Base-by-base conservation (phyloP, 35 echinoderm and acorn worm species). In the Eucidaris tribuloides region DNA sequence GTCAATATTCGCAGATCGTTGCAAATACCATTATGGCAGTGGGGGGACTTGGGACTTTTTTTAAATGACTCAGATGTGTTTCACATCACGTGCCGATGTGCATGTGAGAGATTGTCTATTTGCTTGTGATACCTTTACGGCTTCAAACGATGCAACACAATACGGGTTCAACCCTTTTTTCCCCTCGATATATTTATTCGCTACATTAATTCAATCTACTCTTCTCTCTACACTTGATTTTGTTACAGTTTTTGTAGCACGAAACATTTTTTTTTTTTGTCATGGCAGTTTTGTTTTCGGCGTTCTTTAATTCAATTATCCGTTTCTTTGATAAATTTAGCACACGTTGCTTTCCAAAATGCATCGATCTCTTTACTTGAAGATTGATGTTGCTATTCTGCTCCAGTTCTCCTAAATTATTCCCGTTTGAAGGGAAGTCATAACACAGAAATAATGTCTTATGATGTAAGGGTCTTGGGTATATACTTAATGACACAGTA, bases 81-180 rank as follows among this genome's bases (percentile, higher is more conserved):
- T 64, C 61, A 4, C 61, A 64, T 64, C 61, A 64, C 61, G 61
- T 32, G 37, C 61, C 19, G 28, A 28, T 34, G 19, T 32, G 28
- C 30, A 64, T 28, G 19, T 27, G 37, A 34, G 30, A 19, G 61
- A 33, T 64, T 64, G 61, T 64, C 61, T 64, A 64, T 64, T 64
- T 64, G 61, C 61, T 32, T 11, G 61, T n/a, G 61, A 64, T 64
- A 64, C 61, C 61, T 64, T 32, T 64, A n/a, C n/a, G n/a, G n/a
- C n/a, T n/a, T n/a, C n/a, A n/a, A n/a, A n/a, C n/a, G n/a, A n/a
- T n/a, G n/a, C n/a, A n/a, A n/a, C n/a, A n/a, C n/a, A n/a, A n/a
- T n/a, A n/a, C n/a, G n/a, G n/a, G n/a, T n/a, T n/a, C n/a, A n/a
- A n/a, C n/a, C n/a, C 1, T 20, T 7, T 29, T 60, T 60, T 17